Base-by-base conservation (phyloP, 2,113 vertebrate genomes). In the Micromys minutus region DNA sequence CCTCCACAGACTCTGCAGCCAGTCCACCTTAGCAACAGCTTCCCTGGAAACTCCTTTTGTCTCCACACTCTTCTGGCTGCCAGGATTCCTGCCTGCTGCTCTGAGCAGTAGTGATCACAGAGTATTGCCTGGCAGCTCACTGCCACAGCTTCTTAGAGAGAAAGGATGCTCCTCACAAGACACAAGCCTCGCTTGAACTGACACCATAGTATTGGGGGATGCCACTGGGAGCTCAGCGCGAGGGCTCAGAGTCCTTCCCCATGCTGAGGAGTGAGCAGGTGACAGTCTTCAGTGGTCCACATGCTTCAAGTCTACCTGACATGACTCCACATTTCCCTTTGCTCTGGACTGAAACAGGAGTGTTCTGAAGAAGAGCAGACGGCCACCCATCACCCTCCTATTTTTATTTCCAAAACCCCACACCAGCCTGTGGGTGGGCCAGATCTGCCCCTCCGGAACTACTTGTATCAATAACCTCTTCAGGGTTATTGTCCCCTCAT, bases 381-480 rank as follows among this genome's bases (percentile, higher is more conserved):
- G 15, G 10, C 26, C 19, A 42, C 29, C 83, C 24, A 45, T 63
- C 29, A 12, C 61, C 42, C 19, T 52, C 10, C 63, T 26, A 10
- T 85, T 42, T 69, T 52, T 39, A 57, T 26, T 57, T 57, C 36
- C 52, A n/a, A 65, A 72, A 31, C 22, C 50, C 9, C 50, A 39
- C 36, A 39, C 36, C n/a, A 45, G 26, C 52, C 50, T 74, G 17
- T 45, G 39, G 52, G 4, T 7, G 87, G 57, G 87, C n/a, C 42
- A 47, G 8, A 61, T 21, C 29, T 22, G n/a, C 71, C 55, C 83
- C 17, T 10, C 6, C 1, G 16, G 29, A 61, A 31, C 55, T 36
- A 5, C 97, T 94, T 93, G 93, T 97, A 96, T 97, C 98, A 94
- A 76, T 97, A 96, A 97, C 90, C 96, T 97, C 96, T 96, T 96